Base-by-base conservation (phyloP, 2,888 invertebrate species). In the Ennomos erosarius region DNA sequence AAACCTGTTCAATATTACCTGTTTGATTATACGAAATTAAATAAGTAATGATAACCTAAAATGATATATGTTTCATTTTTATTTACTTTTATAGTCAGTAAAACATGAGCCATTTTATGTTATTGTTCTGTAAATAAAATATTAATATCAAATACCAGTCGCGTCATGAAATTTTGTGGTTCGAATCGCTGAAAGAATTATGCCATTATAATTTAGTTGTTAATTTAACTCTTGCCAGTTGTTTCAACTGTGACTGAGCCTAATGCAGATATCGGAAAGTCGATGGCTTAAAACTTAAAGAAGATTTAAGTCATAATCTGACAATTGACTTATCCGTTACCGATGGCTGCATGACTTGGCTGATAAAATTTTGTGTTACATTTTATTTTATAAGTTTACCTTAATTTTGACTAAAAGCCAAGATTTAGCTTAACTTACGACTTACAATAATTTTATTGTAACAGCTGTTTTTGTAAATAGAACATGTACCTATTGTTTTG, bases 181-280 rank as follows among this genome's bases (percentile, higher is more conserved):
- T 11, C 40, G 26, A 58, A 51, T 59, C 60, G 66, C 40, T 16
- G 66, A 62, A 62, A 63, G 64, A 56, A 49, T 50, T 65, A 74
- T 80, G 80, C 80, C 79, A 80, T 76, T 79, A 73, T 66, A 63
- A 59, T 51, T 63, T 76, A 76, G 70, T 70, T 64, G 62, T 62
- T 71, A 74, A 63, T 46, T 80, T 80, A 74, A 63, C 47, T 80
- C 79, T 79, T 79, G 79, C 80, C 79, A 71, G 79, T 76, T 78
- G 76, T 44, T 42, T 56, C 79, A 76, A 76, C 76, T 79, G 79
- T 69, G 60, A 63, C 52, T 49, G 6, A 26, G 45, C 43, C 26
- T 49, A 49, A 39, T 12, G 6, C 13, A 55, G 37, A 37, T 42
- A 43, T 37, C 35, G 1, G 35, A 36, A 44, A n/a, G 10, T 37